Evolutionary conservation across 1,140 invertebrate genomes (phyloP), one percentile per base, ranked within the genome.

Genomic region (Agrypnia vestita): DNA sequence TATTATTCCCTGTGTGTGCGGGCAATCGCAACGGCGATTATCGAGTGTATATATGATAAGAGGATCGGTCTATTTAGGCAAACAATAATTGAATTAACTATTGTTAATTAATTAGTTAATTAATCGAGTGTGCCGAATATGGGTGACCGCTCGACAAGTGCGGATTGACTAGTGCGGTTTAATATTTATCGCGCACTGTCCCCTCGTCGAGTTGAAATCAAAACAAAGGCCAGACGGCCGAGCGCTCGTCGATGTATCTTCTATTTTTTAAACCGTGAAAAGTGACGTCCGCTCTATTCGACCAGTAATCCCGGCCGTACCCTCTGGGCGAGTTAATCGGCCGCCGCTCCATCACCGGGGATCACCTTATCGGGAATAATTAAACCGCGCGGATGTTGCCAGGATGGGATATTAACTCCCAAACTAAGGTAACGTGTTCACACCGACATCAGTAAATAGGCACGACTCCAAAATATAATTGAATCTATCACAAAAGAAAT

Each of bases 311-410:
- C 21, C 8, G 19, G 19, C 11, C 13, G 10, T 11, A 62, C 25
- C 1, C 21, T 10, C 10, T 62, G 25, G 25, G 17, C 25, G 46
- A 71, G 67, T 21, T 71, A 71, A 53, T 71, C 44, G 46, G 19
- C n/a, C 10, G 53, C 21, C 21, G 35, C 67, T 79, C 69, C 77
- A 79, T 79, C 77, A 79, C n/a, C 4, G 51, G 21, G 77, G 77
- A 79, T 79, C 67, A 74, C 44, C 77, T 79, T 79, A 79, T 79
- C 77, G 4, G 69, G 43, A 55, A 46, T 62, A 73, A 79, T 79
- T 79, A 79, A 73, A 74, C 51, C 8, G 53, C 46, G 69, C 77
- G 77, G 77, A 73, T 79, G 69, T 79, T 61, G 67, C 25, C 76
- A 49, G 64, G 56, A 71, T 61, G 76, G 35, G 67, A 78, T 78